These are phyloP conservation scores for Polypterus senegalus DNA, from an alignment of 2,113 vertebrate genomes.

Conservation along the genomic window DNA sequence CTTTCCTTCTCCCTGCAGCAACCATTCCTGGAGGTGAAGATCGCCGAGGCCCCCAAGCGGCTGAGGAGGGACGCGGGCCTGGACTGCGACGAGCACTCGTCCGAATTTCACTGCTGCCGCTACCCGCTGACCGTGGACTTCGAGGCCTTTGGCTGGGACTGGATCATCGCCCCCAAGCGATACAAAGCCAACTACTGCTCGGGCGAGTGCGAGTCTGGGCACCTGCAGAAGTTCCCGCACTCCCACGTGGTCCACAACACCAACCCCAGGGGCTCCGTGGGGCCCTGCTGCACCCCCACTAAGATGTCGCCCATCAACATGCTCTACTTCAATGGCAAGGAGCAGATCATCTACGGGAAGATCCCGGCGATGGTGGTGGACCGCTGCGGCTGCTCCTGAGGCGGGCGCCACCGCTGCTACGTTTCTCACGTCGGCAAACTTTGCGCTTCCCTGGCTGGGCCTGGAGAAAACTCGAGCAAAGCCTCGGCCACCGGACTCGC, in stretches of 20 bases:
- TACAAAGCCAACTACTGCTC: conserved; percentile 98
- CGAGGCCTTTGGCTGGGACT: conserved; percentile 94
- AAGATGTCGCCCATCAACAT: conserved; percentile 99
- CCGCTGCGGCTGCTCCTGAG: conserved; percentile 92
- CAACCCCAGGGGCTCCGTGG: conserved; percentile 79
- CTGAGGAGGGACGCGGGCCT: conserved; percentile 77
- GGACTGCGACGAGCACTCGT: conserved; percentile 87
- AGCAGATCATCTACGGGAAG: conserved; percentile 97
- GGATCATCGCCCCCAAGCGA: conserved; percentile 98
- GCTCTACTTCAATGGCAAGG: conserved; percentile 91
- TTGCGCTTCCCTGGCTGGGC: neutral
- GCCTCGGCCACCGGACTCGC: too few relatives aligned
- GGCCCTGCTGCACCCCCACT: conserved; percentile 92
- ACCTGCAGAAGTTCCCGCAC: conserved; percentile 94
- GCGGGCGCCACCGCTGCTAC: conserved; percentile 1
- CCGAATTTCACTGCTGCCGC: conserved; percentile 86
- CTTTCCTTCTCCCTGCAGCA: conserved; percentile 53
- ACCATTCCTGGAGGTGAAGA: conserved; percentile 93
- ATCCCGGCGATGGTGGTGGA: conserved; percentile 98
- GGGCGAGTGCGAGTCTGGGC: conserved; percentile 93
- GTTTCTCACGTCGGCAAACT: conserved; percentile 1
- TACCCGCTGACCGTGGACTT: conserved; percentile 95
- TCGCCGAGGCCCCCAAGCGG: conserved; percentile 77
- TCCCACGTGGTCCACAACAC: conserved; percentile 94
- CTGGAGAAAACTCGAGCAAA: too few relatives aligned